Percentiles rank a stretch among this genome's conserved stretches.
phyloP scores from a whole-genome alignment of 35 echinoderm and acorn worm genomes.

The Apostichopus californicus region DNA sequence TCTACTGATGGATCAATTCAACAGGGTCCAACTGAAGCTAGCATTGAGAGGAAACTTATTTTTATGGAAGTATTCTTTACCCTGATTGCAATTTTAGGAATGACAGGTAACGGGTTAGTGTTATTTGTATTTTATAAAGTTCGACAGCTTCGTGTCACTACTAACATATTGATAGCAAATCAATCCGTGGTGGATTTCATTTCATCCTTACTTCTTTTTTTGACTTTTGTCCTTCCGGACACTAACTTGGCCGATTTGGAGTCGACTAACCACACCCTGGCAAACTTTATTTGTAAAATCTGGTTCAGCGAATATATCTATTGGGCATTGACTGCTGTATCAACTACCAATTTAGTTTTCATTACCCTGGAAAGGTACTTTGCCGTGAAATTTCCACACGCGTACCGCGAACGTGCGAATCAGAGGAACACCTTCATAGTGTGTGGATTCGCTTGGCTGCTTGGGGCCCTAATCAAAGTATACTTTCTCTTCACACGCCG shows the following conservation, averaged over 20 bases:
- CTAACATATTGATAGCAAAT: slow-evolving; percentile 42
- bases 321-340: slow-evolving; percentile 24
- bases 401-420: neutral
- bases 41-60: neutral
- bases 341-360: slow-evolving; percentile 53
- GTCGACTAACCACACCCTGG: neutral
- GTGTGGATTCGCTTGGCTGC: slow-evolving; percentile 9
- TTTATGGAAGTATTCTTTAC: slow-evolving; percentile 4
- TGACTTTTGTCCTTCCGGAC: neutral
- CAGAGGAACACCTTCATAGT: neutral
- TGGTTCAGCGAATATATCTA: slow-evolving; percentile 2
- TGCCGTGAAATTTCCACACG: slow-evolving; percentile 21
- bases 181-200: slow-evolving; percentile 53
- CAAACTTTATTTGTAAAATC: slow-evolving; percentile 25
- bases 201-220: neutral
- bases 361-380: slow-evolving; percentile 50
- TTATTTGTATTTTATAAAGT: slow-evolving; percentile 37
- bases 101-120: slow-evolving; percentile 40
- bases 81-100: slow-evolving; percentile 35
- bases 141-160: slow-evolving; percentile 9
- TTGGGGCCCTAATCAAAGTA: neutral
- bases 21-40: neutral
- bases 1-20: too few species aligned
- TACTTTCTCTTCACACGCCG: neutral
- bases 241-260: neutral